A percentile compares a stretch with the other conserved stretches of the same genome.
Conservation (phyloP, 2,888 invertebrate genomes). For the Metacarcinus magister region DNA sequence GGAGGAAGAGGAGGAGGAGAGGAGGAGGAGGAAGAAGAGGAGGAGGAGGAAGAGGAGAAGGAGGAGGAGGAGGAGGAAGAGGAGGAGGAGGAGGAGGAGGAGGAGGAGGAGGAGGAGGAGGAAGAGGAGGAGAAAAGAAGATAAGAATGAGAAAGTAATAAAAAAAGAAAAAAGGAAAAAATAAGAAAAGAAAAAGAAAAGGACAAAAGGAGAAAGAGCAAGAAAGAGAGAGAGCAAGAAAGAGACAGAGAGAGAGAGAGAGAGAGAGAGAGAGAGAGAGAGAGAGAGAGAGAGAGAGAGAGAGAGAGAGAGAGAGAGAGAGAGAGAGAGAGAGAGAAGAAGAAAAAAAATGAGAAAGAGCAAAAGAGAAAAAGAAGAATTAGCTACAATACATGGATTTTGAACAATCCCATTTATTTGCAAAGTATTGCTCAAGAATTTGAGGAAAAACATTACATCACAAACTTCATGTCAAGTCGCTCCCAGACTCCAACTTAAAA, state of each 20-base stretch:
- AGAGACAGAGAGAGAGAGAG: no score
- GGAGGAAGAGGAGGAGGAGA: neutral
- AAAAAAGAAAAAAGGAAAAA: neutral
- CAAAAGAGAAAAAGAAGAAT: neutral
- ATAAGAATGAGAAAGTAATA: neutral
- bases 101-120: neutral
- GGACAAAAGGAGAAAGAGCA: neutral
- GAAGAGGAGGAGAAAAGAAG: neutral
- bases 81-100: neutral
- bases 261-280: no score
- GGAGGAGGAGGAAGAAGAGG: neutral
- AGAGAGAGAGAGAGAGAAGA: no score
- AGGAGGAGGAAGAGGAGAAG: neutral
- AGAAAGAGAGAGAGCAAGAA: no score
- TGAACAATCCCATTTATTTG: neutral
- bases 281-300: no score
- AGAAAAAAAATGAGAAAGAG: neutral
- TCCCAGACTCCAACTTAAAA: no score
- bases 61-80: neutral
- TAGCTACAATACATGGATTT: neutral
- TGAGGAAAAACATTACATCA: neutral
- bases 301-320: no score
- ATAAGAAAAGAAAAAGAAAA: neutral
- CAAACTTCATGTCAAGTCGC: no score
- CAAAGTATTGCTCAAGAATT: neutral